A percentile compares a stretch with the other conserved stretches of the same genome.
Evolutionary conservation across 2,113 vertebrate genomes (phyloP).

Genomic region (Cyphomyrus discorhynchus): DNA sequence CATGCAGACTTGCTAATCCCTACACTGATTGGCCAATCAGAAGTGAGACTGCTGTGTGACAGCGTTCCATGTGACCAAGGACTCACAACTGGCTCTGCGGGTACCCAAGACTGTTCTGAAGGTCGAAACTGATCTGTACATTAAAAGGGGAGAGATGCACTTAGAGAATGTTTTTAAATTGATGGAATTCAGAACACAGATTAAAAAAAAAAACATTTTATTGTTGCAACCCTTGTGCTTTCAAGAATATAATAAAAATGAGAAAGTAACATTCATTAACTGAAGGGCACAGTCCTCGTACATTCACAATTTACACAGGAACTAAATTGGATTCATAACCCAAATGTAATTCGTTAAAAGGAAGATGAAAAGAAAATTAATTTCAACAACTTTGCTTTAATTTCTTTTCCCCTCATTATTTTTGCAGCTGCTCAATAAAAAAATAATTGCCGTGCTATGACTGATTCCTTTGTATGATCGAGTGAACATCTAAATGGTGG

Average conservation of each 20-base stretch:
- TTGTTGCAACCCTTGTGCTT: neutral
- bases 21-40: neutral
- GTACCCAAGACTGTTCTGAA: neutral
- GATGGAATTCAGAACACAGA: neutral
- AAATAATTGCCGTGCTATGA: neutral
- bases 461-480: constrained; percentile 2
- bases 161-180: neutral
- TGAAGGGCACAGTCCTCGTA: neutral
- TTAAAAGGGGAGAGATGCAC: neutral
- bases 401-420: neutral
- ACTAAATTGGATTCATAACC: constrained; percentile 2
- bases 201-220: neutral
- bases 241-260: neutral
- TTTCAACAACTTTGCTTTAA: constrained; percentile 8
- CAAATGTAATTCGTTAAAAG: neutral
- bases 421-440: neutral
- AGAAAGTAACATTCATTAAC: neutral
- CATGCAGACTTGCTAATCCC: neutral
- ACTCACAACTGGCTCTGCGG: neutral
- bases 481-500: neutral
- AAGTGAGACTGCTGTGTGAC: neutral
- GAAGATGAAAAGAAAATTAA: neutral
- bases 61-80: neutral
- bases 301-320: neutral
- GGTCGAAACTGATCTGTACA: neutral